Conservation (phyloP, 2,113 vertebrate species). For the Tauraco erythrolophus region DNA sequence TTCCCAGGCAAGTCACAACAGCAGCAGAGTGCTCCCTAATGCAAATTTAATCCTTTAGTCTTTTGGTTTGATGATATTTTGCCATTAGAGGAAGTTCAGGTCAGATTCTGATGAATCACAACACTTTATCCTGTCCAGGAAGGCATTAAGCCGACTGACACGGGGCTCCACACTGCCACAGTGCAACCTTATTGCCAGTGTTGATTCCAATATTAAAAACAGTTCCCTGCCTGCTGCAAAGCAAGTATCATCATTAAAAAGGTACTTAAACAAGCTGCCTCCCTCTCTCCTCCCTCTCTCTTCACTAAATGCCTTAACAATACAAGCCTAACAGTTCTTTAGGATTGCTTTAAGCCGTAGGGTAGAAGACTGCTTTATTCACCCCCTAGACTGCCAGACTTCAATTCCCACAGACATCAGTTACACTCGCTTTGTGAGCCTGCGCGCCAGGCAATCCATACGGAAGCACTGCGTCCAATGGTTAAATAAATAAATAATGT, state of each 20-base stretch:
- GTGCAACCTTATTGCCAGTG: neutral
- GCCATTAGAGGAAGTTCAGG: neutral
- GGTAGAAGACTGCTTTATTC: neutral
- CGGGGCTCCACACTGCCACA: accelerated
- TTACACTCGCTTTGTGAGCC: neutral
- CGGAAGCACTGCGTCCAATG: neutral
- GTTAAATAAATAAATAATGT: conserved; percentile 19
- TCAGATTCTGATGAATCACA: neutral
- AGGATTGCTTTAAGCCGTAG: neutral
- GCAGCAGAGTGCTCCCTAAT: neutral
- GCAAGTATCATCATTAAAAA: neutral
- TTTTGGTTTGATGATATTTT: neutral
- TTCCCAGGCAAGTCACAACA: neutral
- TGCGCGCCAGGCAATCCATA: neutral
- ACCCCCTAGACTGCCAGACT: neutral
- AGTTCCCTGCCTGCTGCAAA: neutral
- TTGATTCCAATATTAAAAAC: neutral
- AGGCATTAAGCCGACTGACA: neutral
- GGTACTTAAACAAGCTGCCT: neutral
- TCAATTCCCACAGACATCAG: neutral
- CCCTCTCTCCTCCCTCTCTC: neutral
- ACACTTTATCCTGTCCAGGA: neutral
- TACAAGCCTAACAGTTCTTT: neutral
- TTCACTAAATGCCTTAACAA: neutral
- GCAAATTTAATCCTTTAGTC: neutral